These are phyloP conservation scores for Hafferia zeledoni DNA, from an alignment of 2,797 vertebrate genomes.

Conservation along the genomic window DNA sequence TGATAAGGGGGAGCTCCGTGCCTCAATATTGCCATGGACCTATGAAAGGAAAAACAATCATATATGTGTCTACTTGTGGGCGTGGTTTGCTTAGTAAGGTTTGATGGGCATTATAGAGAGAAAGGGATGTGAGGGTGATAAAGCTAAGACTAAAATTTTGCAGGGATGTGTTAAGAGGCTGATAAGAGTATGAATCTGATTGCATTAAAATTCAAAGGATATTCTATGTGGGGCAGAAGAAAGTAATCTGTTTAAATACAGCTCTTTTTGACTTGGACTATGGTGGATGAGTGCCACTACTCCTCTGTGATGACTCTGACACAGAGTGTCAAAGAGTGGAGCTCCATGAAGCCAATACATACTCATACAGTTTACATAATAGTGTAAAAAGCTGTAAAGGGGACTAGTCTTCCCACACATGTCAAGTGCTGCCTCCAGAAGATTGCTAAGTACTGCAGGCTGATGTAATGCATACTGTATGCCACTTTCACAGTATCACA, in stretches of 20 bases:
- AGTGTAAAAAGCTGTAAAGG: not conserved
- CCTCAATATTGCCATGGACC: not conserved
- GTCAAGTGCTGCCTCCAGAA: not conserved
- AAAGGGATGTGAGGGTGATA: not conserved
- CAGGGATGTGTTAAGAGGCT: not conserved
- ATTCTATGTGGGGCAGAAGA: not conserved
- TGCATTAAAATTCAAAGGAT: not conserved
- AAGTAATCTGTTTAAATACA: not conserved
- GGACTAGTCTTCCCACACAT: not conserved
- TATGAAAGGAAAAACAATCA: not conserved
- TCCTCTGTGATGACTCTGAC: not conserved
- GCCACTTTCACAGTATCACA: not conserved
- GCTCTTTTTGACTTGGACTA: not conserved
- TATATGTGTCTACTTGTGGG: rapidly evolving
- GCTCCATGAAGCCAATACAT: rapidly evolving
- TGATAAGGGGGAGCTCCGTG: not conserved
- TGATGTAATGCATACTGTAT: not conserved
- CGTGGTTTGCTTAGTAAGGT: not conserved
- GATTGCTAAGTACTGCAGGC: not conserved
- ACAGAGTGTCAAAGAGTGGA: not conserved
- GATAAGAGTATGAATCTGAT: not conserved
- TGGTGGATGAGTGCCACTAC: not conserved
- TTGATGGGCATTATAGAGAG: not conserved
- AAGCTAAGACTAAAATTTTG: not conserved
- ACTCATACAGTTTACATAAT: not conserved